Percentiles rank a stretch among this genome's conserved stretches.
These are phyloP conservation scores for Chalcosyrphus nemorum DNA, from an alignment of 2,888 invertebrate species.

Conservation along the genomic window DNA sequence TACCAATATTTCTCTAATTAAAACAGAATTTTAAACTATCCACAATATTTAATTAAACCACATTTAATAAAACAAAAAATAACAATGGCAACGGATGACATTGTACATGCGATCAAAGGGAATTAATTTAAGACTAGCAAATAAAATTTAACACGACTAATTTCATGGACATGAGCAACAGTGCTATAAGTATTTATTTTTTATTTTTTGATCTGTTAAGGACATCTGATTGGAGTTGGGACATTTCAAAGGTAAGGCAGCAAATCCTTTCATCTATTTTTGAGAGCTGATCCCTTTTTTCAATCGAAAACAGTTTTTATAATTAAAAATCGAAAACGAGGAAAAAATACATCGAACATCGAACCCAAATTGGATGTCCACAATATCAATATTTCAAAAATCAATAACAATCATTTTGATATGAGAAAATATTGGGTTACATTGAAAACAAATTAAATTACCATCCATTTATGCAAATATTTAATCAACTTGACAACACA, in stretches of 20 bases:
- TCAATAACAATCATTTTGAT: slow-evolving; percentile 65
- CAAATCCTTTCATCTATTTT: background rate
- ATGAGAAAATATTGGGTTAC: slow-evolving; percentile 59
- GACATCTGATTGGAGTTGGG: no score
- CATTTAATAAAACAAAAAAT: background rate
- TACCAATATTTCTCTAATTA: slow-evolving; percentile 11
- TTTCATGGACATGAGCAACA: background rate
- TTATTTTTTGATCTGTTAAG: no score
- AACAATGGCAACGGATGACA: background rate
- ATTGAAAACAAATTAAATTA: slow-evolving; percentile 70
- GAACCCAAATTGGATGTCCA: background rate
- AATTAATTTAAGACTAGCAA: slow-evolving; percentile 27
- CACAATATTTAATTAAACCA: slow-evolving; percentile 15
- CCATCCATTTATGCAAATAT: slow-evolving; percentile 66
- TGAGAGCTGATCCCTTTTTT: background rate
- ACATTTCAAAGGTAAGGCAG: background rate
- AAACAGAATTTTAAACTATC: background rate
- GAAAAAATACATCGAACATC: background rate
- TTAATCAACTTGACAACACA: slow-evolving; percentile 69
- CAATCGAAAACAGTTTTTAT: slow-evolving; percentile 8
- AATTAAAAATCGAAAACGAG: slow-evolving; percentile 36
- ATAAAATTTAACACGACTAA: slow-evolving; percentile 6
- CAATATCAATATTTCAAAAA: slow-evolving; percentile 57
- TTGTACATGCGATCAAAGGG: slow-evolving; percentile 16
- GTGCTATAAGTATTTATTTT: background rate